A percentile compares a stretch with the other conserved stretches of the same genome.
phyloP scores from a whole-genome alignment of 2,113 vertebrate species.

The cattle (Bos taurus) region ARS-UCD2.0 NC_037330.1:110365001-110365500 shows the following conservation, averaged over 20 bases:
- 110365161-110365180: not conserved
- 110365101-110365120: not conserved
- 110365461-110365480: not conserved
- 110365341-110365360: not conserved
- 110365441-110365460: not conserved
- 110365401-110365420: not conserved
- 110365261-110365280: not conserved
- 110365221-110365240: accelerated
- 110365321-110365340: not conserved
- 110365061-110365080: not conserved
- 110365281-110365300: not conserved
- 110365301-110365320: not conserved
- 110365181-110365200: not conserved
- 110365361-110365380: not conserved
- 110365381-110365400: not conserved
- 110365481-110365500: not conserved
- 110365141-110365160: not conserved
- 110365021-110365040: not conserved
- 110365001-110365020: not conserved
- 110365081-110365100: not conserved
- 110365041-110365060: not conserved
- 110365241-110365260: not conserved
- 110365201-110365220: not conserved
- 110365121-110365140: not conserved
- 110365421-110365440: not conserved